These are phyloP conservation scores for Salvator merianae DNA, from an alignment of 2,113 vertebrate species.

Conservation along the genomic window DNA sequence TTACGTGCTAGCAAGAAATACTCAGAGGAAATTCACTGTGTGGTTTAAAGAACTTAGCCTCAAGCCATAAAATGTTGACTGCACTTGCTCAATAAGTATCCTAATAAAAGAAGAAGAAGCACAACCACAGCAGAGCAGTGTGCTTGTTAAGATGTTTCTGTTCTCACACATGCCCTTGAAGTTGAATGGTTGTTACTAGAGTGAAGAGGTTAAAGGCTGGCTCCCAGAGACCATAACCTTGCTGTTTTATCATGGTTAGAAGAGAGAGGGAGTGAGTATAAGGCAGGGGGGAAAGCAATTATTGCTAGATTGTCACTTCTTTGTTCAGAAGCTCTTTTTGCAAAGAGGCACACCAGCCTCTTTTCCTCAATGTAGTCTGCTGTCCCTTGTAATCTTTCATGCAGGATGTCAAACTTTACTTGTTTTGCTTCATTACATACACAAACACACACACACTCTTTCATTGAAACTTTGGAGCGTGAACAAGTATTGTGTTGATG, in stretches of 20 bases:
- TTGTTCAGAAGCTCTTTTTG: not conserved
- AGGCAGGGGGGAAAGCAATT: accelerated
- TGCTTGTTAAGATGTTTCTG: slow-evolving; percentile 2
- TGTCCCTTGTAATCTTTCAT: not conserved
- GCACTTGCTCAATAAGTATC: slow-evolving; percentile 2
- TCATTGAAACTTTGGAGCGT: not conserved
- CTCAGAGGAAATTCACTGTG: not conserved
- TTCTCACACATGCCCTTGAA: slow-evolving; percentile 2
- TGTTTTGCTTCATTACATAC: not conserved
- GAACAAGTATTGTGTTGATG: accelerated
- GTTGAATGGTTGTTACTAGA: slow-evolving; percentile 1
- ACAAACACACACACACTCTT: too few species aligned
- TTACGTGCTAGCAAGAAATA: slow-evolving; percentile 11
- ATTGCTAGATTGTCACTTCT: not conserved
- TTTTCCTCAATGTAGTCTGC: too few species aligned
- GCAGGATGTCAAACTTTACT: not conserved
- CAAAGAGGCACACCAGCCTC: not conserved
- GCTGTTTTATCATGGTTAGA: not conserved
- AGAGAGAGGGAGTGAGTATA: not conserved
- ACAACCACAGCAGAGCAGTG: not conserved
- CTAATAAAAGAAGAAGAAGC: not conserved
- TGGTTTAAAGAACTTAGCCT: slow-evolving; percentile 13
- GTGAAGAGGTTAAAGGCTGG: not conserved
- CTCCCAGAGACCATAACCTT: accelerated
- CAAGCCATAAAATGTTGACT: slow-evolving; percentile 2